Conservation (phyloP, 2,113 vertebrate genomes). For the Equus quagga region DNA sequence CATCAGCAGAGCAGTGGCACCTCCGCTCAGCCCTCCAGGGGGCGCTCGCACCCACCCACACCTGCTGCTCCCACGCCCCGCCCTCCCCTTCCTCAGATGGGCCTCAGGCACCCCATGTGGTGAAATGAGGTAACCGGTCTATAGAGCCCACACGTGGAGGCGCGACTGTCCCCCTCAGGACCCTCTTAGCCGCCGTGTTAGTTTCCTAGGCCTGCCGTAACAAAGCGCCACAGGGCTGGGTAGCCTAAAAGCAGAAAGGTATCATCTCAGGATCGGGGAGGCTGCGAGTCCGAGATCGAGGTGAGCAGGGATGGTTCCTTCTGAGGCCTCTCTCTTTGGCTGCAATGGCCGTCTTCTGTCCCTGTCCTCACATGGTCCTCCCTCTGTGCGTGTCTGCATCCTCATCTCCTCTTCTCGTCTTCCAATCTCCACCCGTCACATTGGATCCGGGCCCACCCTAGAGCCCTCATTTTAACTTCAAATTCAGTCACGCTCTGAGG, state of each 20-base stretch:
- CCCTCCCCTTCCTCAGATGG: rapidly evolving
- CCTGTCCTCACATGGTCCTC: background rate
- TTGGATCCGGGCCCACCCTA: background rate
- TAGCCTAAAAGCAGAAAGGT: background rate
- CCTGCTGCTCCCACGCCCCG: background rate
- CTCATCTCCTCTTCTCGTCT: background rate
- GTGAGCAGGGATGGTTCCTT: background rate
- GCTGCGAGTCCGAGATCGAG: background rate
- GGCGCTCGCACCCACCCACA: too few species aligned
- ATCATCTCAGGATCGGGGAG: background rate
- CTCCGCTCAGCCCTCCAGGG: background rate
- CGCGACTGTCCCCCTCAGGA: too few species aligned
- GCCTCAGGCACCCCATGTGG: background rate
- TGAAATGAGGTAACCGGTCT: background rate
- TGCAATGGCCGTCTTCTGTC: background rate
- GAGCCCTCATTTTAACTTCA: background rate
- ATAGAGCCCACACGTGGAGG: rapidly evolving
- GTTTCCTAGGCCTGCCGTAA: too few species aligned
- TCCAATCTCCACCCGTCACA: background rate
- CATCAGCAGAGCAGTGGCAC: rapidly evolving
- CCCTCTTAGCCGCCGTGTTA: background rate
- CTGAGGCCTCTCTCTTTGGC: background rate
- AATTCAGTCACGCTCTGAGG: background rate
- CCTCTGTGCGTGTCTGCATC: background rate
- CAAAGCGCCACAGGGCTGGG: too few species aligned